Evolutionary conservation across 2,888 invertebrate species (phyloP).

Genomic region (Anagyrus pseudococci): DNA sequence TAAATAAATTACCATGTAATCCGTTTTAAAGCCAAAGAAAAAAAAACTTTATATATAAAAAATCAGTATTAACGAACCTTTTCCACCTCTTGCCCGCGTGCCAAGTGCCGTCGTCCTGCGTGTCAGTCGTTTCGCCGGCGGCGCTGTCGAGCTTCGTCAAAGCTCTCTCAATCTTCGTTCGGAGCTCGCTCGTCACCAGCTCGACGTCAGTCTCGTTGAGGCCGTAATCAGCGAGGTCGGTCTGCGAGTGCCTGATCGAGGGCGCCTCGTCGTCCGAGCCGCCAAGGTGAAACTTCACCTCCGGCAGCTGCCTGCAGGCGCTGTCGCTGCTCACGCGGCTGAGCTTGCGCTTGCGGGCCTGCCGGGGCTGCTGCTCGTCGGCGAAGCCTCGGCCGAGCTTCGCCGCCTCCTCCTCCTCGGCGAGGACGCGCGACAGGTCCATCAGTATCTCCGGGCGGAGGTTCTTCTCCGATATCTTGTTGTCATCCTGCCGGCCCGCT

Average conservation of each 20-base stretch:
- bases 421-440: slow-evolving; percentile 58
- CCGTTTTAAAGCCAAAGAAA: background rate
- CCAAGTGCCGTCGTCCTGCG: background rate
- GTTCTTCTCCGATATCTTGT: slow-evolving; percentile 57
- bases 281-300: slow-evolving; percentile 20
- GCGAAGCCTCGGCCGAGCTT: no score
- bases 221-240: slow-evolving; percentile 9
- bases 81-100: slow-evolving; percentile 4
- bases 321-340: slow-evolving; percentile 44
- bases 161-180: background rate
- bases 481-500: slow-evolving; percentile 39
- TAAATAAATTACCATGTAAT: no score
- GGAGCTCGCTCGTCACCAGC: background rate
- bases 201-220: slow-evolving; percentile 1
- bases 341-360: slow-evolving; percentile 51
- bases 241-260: slow-evolving; percentile 15
- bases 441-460: slow-evolving; percentile 61
- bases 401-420: slow-evolving; percentile 59
- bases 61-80: no score
- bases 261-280: slow-evolving; percentile 14
- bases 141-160: background rate
- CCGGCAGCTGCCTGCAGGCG: slow-evolving; percentile 6
- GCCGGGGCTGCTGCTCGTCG: slow-evolving; percentile 60
- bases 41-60: no score
- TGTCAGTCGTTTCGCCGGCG: background rate